A percentile compares a stretch with the other conserved stretches of the same genome.
These are phyloP conservation scores for Myotis daubentonii DNA, from an alignment of 2,797 vertebrate species.

Conservation along the genomic window DNA sequence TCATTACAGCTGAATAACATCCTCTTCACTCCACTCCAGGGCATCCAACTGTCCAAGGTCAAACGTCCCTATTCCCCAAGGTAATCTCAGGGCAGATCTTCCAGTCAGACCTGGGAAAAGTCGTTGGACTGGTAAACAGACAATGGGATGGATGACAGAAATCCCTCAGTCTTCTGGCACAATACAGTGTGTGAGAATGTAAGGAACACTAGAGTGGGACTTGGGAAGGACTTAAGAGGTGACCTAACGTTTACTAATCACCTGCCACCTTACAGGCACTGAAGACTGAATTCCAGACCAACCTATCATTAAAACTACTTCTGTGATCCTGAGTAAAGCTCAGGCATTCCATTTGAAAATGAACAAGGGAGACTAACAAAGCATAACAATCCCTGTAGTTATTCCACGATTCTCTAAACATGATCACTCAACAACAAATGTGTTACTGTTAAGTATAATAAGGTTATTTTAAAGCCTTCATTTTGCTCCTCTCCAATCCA, in stretches of 20 bases:
- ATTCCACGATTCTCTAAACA: not conserved
- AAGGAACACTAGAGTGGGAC: not conserved
- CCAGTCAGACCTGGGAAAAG: not conserved
- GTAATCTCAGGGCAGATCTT: not conserved
- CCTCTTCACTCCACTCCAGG: not conserved
- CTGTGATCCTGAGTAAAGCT: not conserved
- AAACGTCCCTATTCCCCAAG: not conserved
- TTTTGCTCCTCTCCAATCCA: conserved; percentile 1
- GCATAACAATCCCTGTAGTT: not conserved
- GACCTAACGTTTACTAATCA: conserved; percentile 2
- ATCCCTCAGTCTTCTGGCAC: not conserved
- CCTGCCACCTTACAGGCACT: not conserved
- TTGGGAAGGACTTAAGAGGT: not conserved
- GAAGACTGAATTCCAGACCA: conserved; percentile 21
- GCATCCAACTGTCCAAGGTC: not conserved
- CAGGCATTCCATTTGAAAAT: conserved; percentile 3
- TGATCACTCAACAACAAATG: not conserved
- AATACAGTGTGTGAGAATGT: not conserved
- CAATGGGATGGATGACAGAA: not conserved
- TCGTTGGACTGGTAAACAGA: not conserved
- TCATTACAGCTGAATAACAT: not conserved
- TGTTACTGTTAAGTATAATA: not conserved
- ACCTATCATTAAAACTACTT: not conserved
- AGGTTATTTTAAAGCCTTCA: not conserved
- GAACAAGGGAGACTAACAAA: conserved; percentile 29